phyloP scores from a whole-genome alignment of 2,797 vertebrate species.

The Sebastes hubbsi region DNA sequence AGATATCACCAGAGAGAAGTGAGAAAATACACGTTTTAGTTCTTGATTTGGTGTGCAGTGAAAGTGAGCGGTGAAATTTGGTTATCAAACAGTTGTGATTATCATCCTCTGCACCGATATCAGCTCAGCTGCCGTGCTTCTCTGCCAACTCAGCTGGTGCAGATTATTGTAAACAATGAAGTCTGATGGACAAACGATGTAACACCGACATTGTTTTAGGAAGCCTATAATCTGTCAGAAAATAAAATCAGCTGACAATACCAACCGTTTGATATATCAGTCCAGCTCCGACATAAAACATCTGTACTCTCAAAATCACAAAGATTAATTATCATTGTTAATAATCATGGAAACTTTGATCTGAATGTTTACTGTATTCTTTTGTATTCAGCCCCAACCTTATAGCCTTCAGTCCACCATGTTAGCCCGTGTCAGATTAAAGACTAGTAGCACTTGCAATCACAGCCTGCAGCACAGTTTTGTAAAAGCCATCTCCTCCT shows the following conservation, averaged over 20 bases:
- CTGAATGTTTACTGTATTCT: too few species aligned
- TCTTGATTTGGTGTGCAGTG: too few species aligned
- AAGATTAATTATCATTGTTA: not conserved
- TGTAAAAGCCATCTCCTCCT: not conserved
- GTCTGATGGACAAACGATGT: too few species aligned
- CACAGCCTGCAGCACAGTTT: not conserved
- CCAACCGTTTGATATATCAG: not conserved
- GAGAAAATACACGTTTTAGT: too few species aligned
- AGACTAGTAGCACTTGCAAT: not conserved
- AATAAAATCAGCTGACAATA: not conserved
- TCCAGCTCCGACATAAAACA: not conserved
- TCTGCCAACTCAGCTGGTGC: not conserved
- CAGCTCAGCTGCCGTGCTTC: not conserved
- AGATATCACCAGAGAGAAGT: too few species aligned
- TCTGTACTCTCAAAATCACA: not conserved
- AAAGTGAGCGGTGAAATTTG: too few species aligned
- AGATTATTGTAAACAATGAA: not conserved
- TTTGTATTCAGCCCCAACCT: too few species aligned
- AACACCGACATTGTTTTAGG: too few species aligned
- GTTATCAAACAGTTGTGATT: too few species aligned
- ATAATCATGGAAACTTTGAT: not conserved
- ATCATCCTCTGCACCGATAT: too few species aligned
- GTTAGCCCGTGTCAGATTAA: not conserved
- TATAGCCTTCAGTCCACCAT: too few species aligned
- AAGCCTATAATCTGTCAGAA: too few species aligned